phyloP scores from a whole-genome alignment of 1,140 invertebrate species.

The Apis florea region DNA sequence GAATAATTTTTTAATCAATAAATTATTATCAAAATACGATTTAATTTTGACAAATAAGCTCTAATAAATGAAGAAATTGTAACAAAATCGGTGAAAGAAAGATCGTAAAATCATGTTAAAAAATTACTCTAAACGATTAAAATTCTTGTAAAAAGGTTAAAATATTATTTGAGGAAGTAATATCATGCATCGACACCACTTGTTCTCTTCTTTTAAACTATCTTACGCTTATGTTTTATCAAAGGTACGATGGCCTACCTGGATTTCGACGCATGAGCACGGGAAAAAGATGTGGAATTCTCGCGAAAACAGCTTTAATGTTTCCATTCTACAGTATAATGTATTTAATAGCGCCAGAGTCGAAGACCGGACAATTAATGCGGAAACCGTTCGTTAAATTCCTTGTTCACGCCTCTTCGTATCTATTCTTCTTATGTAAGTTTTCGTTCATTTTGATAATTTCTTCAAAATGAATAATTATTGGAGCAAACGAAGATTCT shows the following conservation, averaged over 20 bases:
- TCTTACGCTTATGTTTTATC: background rate
- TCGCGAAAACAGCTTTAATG: constrained; percentile 87
- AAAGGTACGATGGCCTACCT: constrained; percentile 91
- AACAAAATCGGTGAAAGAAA: no score
- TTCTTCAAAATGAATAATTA: background rate
- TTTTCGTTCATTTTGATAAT: constrained; percentile 53
- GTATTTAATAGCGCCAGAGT: constrained; percentile 90
- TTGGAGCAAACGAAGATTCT: no score
- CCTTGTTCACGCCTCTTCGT: constrained; percentile 94
- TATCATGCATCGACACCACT: no score
- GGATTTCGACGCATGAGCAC: constrained; percentile 90
- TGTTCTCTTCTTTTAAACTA: background rate
- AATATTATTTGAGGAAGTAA: no score
- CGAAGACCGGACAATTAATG: constrained; percentile 88
- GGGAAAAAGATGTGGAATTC: constrained; percentile 85
- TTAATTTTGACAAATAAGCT: no score
- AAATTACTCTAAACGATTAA: no score
- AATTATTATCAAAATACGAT: no score
- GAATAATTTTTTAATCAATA: no score
- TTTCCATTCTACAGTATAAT: constrained; percentile 93
- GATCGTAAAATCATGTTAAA: no score
- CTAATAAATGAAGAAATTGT: no score
- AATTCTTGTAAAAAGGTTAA: no score
- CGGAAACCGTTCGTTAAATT: constrained; percentile 97
- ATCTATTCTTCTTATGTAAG: constrained; percentile 94